Base-by-base conservation (phyloP, 2,113 vertebrate species). In the Trochalopteron elliotii region DNA sequence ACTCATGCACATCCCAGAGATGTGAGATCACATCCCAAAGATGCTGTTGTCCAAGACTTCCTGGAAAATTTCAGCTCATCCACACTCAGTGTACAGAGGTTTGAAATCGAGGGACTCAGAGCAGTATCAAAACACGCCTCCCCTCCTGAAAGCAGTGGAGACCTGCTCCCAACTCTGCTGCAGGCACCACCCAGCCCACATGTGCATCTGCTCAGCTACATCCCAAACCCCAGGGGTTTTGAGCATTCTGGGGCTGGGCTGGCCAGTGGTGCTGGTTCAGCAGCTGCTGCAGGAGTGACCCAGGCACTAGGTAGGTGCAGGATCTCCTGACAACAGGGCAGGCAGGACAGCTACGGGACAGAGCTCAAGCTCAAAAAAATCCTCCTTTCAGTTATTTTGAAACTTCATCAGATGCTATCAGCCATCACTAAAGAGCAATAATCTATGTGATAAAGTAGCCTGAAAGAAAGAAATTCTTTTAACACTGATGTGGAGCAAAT, bases 91-190 rank as follows among this genome's bases (percentile, higher is more conserved):
- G 33, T 15, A 68, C 0, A 3, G 40, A 86, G 22, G 24, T 72
- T 28, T 90, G 37, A 89, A 56, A 42, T 0, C 2, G 44, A 74
- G 33, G 39, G 47, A 39, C 78, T 79, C 2, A 0, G 52, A 67
- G 27, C 0, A 0, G 21, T 74, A 31, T 15, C 30, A 44, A 56
- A 79, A 55, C 25, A 59, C 3, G 10, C 30, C 33, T 88, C 18
- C 35, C 11, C 35, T 80, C 17, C 28, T 33, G 23, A 56, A 3
- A 15, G 77, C 57, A 1, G 1, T 11, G 33, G 44, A 68, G 42
- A 49, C 20, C 39, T 40, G 37, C 59, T 74, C 74, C 31, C 7
- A 4, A 7, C 63, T 44, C 59, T 9, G 5, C 64, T 55, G 67
- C 37, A 27, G 80, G 67, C 49, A 61, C 27, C 42, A 57, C 7